Evolutionary conservation across 2,888 invertebrate genomes (phyloP).

Genomic region (Venustoraphidia nigricollis): DNA sequence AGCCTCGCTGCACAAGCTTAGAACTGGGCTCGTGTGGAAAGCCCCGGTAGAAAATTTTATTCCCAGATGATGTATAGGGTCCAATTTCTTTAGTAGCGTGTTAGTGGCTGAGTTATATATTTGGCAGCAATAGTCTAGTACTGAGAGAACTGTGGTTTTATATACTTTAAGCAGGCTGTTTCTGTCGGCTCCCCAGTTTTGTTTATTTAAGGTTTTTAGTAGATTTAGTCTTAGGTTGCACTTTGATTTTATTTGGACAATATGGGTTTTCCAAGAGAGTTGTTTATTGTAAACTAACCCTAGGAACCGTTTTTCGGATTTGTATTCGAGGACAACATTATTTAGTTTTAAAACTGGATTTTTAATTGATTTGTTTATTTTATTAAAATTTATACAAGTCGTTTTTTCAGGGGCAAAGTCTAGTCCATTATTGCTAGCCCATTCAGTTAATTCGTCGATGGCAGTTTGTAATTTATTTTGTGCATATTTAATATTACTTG

Average conservation of each 20-base stretch:
- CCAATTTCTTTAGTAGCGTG: slow-evolving; percentile 1
- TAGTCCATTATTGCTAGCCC: background rate
- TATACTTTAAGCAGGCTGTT: background rate
- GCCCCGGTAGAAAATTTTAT: background rate
- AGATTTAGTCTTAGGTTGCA: background rate
- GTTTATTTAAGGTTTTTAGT: background rate
- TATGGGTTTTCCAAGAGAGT: background rate
- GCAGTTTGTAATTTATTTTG: slow-evolving; percentile 2
- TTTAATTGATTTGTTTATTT: background rate
- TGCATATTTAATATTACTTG: slow-evolving; percentile 1
- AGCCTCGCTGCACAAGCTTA: background rate
- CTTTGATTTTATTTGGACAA: background rate
- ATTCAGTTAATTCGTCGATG: slow-evolving; percentile 4
- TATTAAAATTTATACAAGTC: background rate
- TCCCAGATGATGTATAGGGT: background rate
- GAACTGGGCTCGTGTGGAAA: background rate
- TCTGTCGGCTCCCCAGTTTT: slow-evolving; percentile 1
- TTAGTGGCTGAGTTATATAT: background rate
- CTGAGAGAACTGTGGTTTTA: background rate
- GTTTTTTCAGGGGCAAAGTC: slow-evolving; percentile 6
- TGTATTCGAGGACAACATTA: too few species aligned
- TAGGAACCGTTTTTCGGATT: background rate
- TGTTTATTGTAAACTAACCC: background rate
- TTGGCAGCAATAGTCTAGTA: background rate
- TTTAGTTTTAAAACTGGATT: background rate